Evolutionary conservation across 2,797 vertebrate genomes (phyloP).

Genomic region (Scyliorhinus canicula): DNA sequence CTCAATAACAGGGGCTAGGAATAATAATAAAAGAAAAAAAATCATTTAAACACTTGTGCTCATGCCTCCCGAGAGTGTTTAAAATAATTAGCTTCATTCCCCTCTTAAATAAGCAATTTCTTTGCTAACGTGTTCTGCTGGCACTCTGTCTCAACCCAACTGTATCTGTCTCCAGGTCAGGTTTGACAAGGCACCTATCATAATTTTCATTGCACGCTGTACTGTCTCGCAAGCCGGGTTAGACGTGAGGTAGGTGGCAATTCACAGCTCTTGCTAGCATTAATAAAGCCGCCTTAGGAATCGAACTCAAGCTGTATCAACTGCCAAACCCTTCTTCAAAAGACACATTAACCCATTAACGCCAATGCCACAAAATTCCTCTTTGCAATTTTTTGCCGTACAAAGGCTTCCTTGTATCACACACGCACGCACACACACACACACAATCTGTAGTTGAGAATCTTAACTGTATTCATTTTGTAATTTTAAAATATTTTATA

Average conservation of each 20-base stretch:
- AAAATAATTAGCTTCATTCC: constrained; percentile 15
- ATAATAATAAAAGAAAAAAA: constrained; percentile 30
- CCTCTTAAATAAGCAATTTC: constrained; percentile 24
- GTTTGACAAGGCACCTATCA: neutral
- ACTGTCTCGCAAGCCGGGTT: neutral
- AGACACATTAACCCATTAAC: neutral
- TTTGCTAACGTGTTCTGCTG: neutral
- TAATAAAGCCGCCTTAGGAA: neutral
- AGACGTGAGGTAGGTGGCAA: neutral
- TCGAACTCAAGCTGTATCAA: neutral
- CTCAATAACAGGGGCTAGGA: neutral
- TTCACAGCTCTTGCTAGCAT: neutral
- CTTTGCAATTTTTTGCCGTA: neutral
- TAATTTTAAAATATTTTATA: neutral
- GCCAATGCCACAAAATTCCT: neutral
- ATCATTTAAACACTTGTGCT: constrained; percentile 35
- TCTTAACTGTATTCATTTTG: neutral
- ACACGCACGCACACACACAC: too few relatives aligned
- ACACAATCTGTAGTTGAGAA: neutral
- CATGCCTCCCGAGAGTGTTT: constrained; percentile 18
- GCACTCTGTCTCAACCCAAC: neutral
- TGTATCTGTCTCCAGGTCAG: neutral
- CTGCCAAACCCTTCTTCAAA: neutral
- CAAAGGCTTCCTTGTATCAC: neutral
- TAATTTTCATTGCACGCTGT: neutral